Evolutionary conservation across 1,140 invertebrate species (phyloP).

Genomic region (Phthorimaea operculella): DNA sequence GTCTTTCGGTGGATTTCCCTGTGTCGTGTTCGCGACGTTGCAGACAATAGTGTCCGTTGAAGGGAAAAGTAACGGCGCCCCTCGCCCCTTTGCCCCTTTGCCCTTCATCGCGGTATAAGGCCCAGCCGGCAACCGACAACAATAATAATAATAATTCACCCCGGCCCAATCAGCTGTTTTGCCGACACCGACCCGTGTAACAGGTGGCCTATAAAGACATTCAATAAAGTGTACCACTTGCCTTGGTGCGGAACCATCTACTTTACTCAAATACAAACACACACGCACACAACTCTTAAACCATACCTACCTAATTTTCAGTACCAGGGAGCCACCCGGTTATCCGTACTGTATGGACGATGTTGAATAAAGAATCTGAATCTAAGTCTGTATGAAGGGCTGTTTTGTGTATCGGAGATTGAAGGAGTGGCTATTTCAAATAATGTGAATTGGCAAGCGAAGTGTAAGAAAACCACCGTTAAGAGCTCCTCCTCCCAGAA

Average conservation of each 20-base stretch:
- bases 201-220: constrained; percentile 69
- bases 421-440: no score
- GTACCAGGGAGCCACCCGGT: no score
- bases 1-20: no score
- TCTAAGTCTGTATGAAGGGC: no score
- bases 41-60: constrained; percentile 10
- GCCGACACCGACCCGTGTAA: constrained; percentile 59
- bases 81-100: constrained; percentile 24
- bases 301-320: constrained; percentile 16
- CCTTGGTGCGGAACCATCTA: constrained; percentile 50
- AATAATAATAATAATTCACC: constrained; percentile 65
- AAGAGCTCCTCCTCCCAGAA: no score
- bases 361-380: no score
- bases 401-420: no score
- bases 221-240: constrained; percentile 65
- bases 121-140: constrained; percentile 51
- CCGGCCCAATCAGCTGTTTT: constrained; percentile 62
- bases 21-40: no score
- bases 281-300: constrained; percentile 19
- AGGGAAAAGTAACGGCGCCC: constrained; percentile 32
- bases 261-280: constrained; percentile 45
- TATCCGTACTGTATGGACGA: no score
- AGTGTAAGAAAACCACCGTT: no score
- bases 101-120: constrained; percentile 48
- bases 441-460: no score